Evolutionary conservation across 2,797 vertebrate species (phyloP).

Genomic region (Scarus forsteni): DNA sequence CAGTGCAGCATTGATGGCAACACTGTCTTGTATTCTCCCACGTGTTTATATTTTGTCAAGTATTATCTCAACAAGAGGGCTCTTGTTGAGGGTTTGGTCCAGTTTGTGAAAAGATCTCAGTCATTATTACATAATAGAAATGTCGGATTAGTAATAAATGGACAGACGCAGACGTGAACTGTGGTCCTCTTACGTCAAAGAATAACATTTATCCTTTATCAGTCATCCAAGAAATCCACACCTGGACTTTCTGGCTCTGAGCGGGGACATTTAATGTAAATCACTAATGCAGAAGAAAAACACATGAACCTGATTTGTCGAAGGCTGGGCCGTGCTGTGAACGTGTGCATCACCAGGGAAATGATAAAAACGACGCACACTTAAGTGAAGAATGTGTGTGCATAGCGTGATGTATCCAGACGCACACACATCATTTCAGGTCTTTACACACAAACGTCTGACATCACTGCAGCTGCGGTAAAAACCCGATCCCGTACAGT

Average conservation of each 20-base stretch:
- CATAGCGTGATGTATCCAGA: not conserved
- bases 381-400: constrained; percentile 1
- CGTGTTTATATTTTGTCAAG: not conserved
- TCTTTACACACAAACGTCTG: constrained; percentile 46
- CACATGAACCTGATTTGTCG: constrained; percentile 27
- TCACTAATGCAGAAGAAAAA: constrained; percentile 6
- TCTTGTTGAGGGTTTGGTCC: not conserved
- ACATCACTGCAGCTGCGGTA: constrained; percentile 74
- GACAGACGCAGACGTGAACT: not conserved
- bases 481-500: constrained; percentile 66
- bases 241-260: constrained; percentile 10
- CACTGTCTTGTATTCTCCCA: not conserved
- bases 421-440: constrained; percentile 1
- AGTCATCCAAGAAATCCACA: constrained; percentile 15
- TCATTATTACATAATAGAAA: not conserved
- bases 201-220: constrained; percentile 14
- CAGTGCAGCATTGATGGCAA: not conserved
- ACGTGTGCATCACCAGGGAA: constrained; percentile 17
- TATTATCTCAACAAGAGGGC: not conserved
- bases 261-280: not conserved
- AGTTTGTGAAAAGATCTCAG: not conserved
- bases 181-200: not conserved
- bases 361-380: constrained; percentile 24
- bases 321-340: not conserved
- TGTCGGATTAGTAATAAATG: not conserved